Evolutionary conservation across 1,140 invertebrate species (phyloP).

Genomic region (Dysdera silvatica): DNA sequence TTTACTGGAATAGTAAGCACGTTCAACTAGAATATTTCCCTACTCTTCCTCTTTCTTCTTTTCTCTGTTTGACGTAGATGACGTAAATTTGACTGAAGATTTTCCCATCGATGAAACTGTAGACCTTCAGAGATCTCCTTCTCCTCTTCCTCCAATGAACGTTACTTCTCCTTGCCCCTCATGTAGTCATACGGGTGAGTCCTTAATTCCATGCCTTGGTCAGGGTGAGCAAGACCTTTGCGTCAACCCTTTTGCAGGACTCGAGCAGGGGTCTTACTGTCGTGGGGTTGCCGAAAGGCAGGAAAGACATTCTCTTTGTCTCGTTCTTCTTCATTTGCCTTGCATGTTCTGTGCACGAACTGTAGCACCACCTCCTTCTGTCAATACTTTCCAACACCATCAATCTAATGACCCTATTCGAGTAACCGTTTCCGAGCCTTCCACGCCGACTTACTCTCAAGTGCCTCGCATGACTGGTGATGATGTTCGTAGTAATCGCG

Average conservation of each 20-base stretch:
- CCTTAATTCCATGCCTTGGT: too few species aligned
- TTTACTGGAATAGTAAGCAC: too few species aligned
- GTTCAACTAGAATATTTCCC: too few species aligned
- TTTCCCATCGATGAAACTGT: too few species aligned
- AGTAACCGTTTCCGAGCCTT: slow-evolving; percentile 20
- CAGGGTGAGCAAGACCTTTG: slow-evolving; percentile 1
- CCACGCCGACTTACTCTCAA: slow-evolving; percentile 11
- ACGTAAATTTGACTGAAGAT: slow-evolving; percentile 14
- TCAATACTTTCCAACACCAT: slow-evolving; percentile 21
- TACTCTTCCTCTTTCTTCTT: slow-evolving; percentile 2
- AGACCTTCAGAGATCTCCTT: too few species aligned
- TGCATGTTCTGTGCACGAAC: slow-evolving; percentile 28
- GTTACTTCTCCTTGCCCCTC: too few species aligned
- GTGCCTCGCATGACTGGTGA: too few species aligned
- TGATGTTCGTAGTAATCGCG: too few species aligned
- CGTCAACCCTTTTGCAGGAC: slow-evolving; percentile 14
- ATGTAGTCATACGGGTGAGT: too few species aligned
- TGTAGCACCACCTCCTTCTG: slow-evolving; percentile 16
- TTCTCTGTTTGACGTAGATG: slow-evolving; percentile 15
- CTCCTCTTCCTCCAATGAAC: too few species aligned
- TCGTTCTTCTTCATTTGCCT: slow-evolving; percentile 25
- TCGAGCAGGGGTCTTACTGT: slow-evolving; percentile 14
- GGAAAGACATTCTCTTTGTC: slow-evolving; percentile 17
- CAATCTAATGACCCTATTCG: slow-evolving; percentile 13
- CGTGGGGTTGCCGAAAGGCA: slow-evolving; percentile 12